Conservation (phyloP, 2,797 vertebrate species). For the Macropodus opercularis region DNA sequence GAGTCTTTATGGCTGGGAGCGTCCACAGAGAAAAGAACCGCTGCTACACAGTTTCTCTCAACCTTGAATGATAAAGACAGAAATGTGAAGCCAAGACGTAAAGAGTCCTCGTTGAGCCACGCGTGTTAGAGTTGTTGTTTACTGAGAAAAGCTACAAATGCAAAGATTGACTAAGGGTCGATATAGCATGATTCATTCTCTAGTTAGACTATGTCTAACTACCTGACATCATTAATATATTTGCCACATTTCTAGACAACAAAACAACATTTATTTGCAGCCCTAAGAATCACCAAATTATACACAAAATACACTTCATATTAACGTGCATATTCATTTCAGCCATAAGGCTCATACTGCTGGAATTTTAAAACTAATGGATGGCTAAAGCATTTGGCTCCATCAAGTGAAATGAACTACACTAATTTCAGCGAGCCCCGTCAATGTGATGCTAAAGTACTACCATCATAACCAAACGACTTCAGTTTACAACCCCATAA, state of each 20-base stretch:
- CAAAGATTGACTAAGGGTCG: no score
- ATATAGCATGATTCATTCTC: no score
- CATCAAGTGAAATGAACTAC: neutral
- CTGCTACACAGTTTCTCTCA: constrained; percentile 26
- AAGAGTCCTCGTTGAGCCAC: neutral
- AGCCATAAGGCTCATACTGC: neutral
- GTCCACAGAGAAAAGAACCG: constrained; percentile 39
- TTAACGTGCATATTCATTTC: no score
- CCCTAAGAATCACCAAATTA: no score
- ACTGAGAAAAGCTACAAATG: no score
- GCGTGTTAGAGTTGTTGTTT: no score
- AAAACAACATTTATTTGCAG: no score
- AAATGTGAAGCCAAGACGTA: neutral
- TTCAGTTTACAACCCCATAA: constrained; percentile 20
- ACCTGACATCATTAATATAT: no score
- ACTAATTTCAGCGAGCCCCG: constrained; percentile 2
- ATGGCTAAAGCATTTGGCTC: constrained; percentile 8
- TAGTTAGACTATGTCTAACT: no score
- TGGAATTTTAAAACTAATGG: constrained; percentile 11
- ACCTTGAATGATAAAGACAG: neutral
- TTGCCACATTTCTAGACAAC: no score
- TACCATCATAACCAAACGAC: constrained; percentile 8
- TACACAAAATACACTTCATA: no score
- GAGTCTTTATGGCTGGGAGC: constrained; percentile 43
- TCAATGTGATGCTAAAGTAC: neutral